These are phyloP conservation scores for Trachelus troglodyta DNA, from an alignment of 2,888 invertebrate species.

Conservation along the genomic window DNA sequence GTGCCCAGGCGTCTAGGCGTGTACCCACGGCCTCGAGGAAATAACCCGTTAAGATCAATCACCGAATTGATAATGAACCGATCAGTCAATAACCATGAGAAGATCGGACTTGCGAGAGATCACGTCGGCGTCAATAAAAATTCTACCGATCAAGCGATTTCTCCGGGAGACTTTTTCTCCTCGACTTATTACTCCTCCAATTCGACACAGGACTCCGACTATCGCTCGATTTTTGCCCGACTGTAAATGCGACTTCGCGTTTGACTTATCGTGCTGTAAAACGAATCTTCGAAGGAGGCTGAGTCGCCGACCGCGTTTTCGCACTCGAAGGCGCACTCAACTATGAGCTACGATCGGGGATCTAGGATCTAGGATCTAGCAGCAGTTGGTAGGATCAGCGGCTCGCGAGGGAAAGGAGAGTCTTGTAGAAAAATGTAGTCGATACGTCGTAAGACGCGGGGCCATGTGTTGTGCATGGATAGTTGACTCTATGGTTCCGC, in stretches of 20 bases:
- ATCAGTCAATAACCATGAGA: slow-evolving; percentile 6
- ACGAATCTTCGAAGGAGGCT: background rate
- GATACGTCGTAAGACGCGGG: background rate
- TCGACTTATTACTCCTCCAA: background rate
- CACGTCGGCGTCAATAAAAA: background rate
- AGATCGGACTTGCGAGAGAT: background rate
- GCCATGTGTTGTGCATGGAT: background rate
- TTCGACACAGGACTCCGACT: background rate
- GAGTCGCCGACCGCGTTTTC: background rate
- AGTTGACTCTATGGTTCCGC: background rate
- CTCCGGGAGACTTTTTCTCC: background rate
- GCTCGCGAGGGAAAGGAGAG: background rate
- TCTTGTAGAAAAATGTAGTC: background rate
- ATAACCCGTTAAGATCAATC: slow-evolving; percentile 8
- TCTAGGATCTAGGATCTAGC: background rate
- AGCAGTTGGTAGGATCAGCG: background rate
- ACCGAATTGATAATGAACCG: background rate
- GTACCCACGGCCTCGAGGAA: background rate
- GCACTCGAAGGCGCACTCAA: background rate
- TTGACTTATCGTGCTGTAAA: background rate
- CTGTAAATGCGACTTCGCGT: background rate
- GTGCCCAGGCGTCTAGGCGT: background rate
- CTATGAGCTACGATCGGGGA: background rate
- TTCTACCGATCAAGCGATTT: background rate
- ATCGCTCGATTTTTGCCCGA: background rate